phyloP scores from a whole-genome alignment of 2,113 vertebrate species.

The Phodopus roborovskii region DNA sequence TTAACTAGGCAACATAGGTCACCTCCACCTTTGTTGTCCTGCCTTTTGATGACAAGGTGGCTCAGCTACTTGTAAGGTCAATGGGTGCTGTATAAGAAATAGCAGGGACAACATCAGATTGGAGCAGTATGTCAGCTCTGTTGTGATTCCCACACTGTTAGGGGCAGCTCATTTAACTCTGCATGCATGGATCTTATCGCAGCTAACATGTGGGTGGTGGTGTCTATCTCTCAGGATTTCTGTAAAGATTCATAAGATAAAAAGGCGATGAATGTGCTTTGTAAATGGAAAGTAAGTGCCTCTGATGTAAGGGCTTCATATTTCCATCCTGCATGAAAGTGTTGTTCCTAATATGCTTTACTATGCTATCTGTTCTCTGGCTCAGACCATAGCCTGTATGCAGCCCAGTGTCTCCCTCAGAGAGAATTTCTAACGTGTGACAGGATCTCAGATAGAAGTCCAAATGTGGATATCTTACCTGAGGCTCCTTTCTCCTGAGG shows the following conservation, averaged over 20 bases:
- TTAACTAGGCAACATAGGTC: not conserved
- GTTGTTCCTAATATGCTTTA: fast-evolving
- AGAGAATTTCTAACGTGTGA: not conserved
- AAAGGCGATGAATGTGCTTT: not conserved
- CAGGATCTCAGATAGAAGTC: not conserved
- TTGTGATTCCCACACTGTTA: not conserved
- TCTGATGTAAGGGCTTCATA: not conserved
- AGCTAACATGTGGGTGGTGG: not conserved
- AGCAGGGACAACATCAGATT: fast-evolving
- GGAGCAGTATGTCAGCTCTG: too few species aligned
- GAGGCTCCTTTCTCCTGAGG: not conserved
- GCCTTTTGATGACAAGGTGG: not conserved
- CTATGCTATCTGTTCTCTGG: not conserved
- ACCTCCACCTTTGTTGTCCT: not conserved
- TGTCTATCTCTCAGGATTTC: not conserved
- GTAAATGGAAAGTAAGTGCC: not conserved
- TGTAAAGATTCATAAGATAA: not conserved
- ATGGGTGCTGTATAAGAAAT: fast-evolving
- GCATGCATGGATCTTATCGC: not conserved
- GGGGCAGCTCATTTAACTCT: not conserved
- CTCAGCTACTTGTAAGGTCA: not conserved
- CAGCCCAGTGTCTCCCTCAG: too few species aligned
- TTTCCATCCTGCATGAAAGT: not conserved
- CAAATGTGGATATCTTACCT: not conserved
- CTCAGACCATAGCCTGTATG: too few species aligned